phyloP scores from a whole-genome alignment of 2,888 invertebrate genomes.

The Hirtodrosophila trivittata region DNA sequence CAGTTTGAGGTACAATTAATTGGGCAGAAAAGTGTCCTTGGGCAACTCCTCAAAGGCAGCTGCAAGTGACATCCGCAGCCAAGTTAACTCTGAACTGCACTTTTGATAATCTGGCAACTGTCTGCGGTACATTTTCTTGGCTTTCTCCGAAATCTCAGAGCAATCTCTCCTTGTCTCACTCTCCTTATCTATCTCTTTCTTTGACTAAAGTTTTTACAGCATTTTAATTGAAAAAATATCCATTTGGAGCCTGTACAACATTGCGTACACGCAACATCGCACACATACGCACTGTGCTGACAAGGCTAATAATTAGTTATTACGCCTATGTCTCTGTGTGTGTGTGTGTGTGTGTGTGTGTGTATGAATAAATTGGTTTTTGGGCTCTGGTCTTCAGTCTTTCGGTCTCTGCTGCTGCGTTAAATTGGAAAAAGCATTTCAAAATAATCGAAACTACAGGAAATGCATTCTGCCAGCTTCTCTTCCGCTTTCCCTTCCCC shows the following conservation, averaged over 20 bases:
- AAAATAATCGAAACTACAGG: constrained; percentile 9
- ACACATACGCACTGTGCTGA: constrained; percentile 40
- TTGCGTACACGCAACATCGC: constrained; percentile 29
- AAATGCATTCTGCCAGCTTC: not conserved
- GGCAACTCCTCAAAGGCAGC: too few relatives aligned
- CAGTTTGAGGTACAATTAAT: too few relatives aligned
- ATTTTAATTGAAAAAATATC: constrained; percentile 58
- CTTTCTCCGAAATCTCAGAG: too few relatives aligned
- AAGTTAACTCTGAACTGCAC: too few relatives aligned
- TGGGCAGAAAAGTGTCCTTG: too few relatives aligned
- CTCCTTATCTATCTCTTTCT: constrained; percentile 32
- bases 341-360: constrained; percentile 1
- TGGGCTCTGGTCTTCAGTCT: constrained; percentile 6
- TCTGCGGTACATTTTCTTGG: too few relatives aligned
- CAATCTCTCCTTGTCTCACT: not conserved
- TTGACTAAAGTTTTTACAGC: constrained; percentile 46
- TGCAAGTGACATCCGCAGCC: too few relatives aligned
- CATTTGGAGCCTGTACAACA: constrained; percentile 1
- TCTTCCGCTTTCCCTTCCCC: too few relatives aligned
- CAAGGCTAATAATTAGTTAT: constrained; percentile 36
- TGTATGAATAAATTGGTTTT: constrained; percentile 18
- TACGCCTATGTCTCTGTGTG: not conserved
- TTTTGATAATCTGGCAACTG: too few relatives aligned
- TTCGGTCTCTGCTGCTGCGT: constrained; percentile 14
- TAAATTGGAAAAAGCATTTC: constrained; percentile 18